Evolutionary conservation across 2,113 vertebrate genomes (phyloP), one percentile per base, ranked within the genome.

Genomic region (Rutilus rutilus): DNA sequence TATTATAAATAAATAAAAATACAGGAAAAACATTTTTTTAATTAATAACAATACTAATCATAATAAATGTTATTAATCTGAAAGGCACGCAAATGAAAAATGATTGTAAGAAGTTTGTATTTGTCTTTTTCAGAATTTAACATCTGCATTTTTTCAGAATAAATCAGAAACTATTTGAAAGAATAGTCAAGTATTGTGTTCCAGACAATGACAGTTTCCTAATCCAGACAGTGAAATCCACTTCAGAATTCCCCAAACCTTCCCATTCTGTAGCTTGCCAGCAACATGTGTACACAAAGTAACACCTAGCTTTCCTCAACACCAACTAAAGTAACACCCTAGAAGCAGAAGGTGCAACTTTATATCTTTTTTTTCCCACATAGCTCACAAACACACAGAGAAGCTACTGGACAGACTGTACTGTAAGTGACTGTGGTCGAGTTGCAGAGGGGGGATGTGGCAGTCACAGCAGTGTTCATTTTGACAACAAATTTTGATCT

Each of bases 401-500:
- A 33, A 81, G 45, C 33, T 65, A 84, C 45, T 75, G 57, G 15
- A 85, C 76, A 54, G 10, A 85, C 57, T 64, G 42, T 45, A 79
- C 52, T 10, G 76, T 62, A 36, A 52, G 75, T 14, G 64, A 80
- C 23, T 15, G 25, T 39, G 82, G 64, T 67, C 14, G 17, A 50
- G 62, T 82, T 47, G 42, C 60, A 65, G 60, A 50, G 42, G 5
- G 6, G 42, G 15, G 25, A 52, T 52, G 25, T 67, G 62, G 54
- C 33, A 33, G 64, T 36, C 33, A 39, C 30, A 33, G 21, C 27
- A 2, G n/a, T 12, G 78, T 65, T 81, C 1, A 82, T 82, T 67
- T 82, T 67, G 79, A 82, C 60, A 69, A 82, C 25, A 82, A 7
- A 67, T 50, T 67, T 67, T 47, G n/a, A 47, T 81, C n/a, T 27